A percentile compares a stretch with the other conserved stretches of the same genome.
Evolutionary conservation across 1,140 invertebrate genomes (phyloP).

Genomic region (Hylaeus volcanicus): DNA sequence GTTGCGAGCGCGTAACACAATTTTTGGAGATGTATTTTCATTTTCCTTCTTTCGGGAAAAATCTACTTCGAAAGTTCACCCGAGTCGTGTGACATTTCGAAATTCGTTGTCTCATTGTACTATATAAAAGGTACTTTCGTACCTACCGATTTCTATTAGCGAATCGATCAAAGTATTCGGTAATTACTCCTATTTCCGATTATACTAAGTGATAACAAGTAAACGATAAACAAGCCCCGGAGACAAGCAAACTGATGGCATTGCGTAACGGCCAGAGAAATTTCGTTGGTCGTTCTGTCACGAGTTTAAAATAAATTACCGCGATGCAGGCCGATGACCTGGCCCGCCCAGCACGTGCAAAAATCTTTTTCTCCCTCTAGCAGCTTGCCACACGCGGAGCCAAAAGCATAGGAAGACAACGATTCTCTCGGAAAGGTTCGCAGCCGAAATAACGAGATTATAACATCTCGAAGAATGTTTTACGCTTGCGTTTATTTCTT

Average conservation of each 20-base stretch:
- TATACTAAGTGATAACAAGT: slow-evolving; percentile 24
- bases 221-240: slow-evolving; percentile 14
- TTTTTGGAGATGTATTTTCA: slow-evolving; percentile 20
- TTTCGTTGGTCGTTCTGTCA: slow-evolving; percentile 40
- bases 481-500: too few relatives aligned
- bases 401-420: slow-evolving; percentile 15
- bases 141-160: too few relatives aligned
- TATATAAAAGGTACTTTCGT: not conserved
- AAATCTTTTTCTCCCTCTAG: slow-evolving; percentile 39
- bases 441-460: not conserved
- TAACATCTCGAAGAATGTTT: not conserved
- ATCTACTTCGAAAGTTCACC: not conserved
- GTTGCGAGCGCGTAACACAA: not conserved
- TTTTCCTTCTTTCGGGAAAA: slow-evolving; percentile 5
- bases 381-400: slow-evolving; percentile 41
- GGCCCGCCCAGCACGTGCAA: slow-evolving; percentile 49
- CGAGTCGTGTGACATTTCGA: not conserved
- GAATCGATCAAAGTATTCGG: too few relatives aligned
- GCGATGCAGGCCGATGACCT: slow-evolving; percentile 49
- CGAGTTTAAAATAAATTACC: slow-evolving; percentile 51
- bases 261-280: slow-evolving; percentile 42
- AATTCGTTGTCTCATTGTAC: not conserved
- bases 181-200: not conserved
- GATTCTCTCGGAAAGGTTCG: not conserved
- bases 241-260: not conserved